Base-by-base conservation (phyloP, 1,140 invertebrate genomes). In the Cydia splendana region DNA sequence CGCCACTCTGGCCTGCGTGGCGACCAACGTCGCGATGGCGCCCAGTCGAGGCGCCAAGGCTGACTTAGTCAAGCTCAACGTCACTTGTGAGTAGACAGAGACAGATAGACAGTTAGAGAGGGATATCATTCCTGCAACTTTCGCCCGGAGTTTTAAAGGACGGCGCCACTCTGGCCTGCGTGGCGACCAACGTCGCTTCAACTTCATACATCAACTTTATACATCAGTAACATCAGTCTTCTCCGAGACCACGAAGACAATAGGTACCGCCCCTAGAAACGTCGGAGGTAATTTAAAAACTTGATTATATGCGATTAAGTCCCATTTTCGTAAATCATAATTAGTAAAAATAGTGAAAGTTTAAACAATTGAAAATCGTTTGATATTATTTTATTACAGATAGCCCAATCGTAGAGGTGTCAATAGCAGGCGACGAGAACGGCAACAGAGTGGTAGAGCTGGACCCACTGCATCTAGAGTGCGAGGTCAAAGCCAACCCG, bases 101-200 rank as follows among this genome's bases (percentile, higher is more conserved):
- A 18, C n/a, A 18, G 4, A 53, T 7, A 53, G 5, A 15, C 34
- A 7, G 12, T 45, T 13, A 45, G 13, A 13, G 45, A 15, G 10
- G 7, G 34, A 38, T 38, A 7, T 38, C 6, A 38, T 38, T 38
- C 7, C 6, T 38, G 45, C 94, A 95, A 62, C 95, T 98, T 81
- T 95, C 94, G 7, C 97, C 97, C 5, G 95, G 95, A 0, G 93
- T 96, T 76, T 91, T 93, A 28, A 97, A 98, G 91, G 96, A 98
- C 87, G 96, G 96, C 28, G 96, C 96, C 80, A 94, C 95, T 20
- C 92, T 98, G n/a, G 96, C 96, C 45, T 98, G 97, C 86, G 94
- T 96, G 71, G 97, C 97, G 0, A 96, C 97, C 74, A 98, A 98
- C 93, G 92, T 95, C 4, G 94, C n/a, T n/a, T n/a, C n/a, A n/a